Percentiles rank a stretch among this genome's conserved stretches.
These are phyloP conservation scores for Carcharodon carcharias DNA, from an alignment of 2,797 vertebrate species.

Conservation along the genomic window DNA sequence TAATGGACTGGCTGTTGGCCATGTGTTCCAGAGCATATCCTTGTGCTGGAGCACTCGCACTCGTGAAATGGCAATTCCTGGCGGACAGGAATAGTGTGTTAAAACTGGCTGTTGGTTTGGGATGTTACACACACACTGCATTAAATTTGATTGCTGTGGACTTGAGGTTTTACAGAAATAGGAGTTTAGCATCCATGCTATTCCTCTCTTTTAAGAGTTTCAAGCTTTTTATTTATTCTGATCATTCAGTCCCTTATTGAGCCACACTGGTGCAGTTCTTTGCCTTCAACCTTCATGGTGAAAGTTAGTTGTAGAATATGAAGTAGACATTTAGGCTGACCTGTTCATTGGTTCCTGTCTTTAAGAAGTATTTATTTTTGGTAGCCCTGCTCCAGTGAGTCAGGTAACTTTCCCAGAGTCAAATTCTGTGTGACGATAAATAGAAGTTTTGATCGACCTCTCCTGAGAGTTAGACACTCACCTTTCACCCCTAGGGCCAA, in stretches of 20 bases:
- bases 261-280: neutral
- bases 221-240: neutral
- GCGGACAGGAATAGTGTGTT: neutral
- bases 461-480: neutral
- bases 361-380: neutral
- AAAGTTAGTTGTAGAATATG: neutral
- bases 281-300: neutral
- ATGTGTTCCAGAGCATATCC: slow-evolving; percentile 36
- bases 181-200: neutral
- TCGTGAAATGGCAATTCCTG: neutral
- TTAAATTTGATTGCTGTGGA: neutral
- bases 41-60: neutral
- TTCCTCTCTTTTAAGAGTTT: neutral
- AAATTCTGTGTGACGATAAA: neutral
- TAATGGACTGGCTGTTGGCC: neutral
- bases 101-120: neutral
- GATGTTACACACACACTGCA: neutral
- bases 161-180: neutral
- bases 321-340: neutral
- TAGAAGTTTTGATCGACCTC: neutral
- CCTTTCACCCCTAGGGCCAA: neutral
- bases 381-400: neutral
- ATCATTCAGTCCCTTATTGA: neutral
- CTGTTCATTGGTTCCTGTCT: neutral
- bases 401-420: neutral